A percentile compares a stretch with the other conserved stretches of the same genome.
These are phyloP conservation scores for Pangasius djambal DNA, from an alignment of 2,797 vertebrate species.

Conservation along the genomic window DNA sequence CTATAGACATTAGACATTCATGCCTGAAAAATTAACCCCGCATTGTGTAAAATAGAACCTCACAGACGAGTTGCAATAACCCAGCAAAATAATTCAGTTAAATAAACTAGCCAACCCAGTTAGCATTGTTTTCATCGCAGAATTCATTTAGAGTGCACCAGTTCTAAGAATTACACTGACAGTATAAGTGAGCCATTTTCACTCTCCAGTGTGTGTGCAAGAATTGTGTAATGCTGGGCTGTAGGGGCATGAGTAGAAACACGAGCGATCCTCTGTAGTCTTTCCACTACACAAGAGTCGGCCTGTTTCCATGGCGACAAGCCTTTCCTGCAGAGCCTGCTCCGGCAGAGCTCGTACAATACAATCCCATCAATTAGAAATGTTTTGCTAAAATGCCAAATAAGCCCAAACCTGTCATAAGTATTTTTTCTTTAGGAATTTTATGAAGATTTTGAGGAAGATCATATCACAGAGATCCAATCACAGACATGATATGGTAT, in stretches of 20 bases:
- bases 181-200: slow-evolving; percentile 15
- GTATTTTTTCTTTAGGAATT: neutral
- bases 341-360: slow-evolving; percentile 42
- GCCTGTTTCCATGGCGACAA: slow-evolving; percentile 76
- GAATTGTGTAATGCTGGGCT: slow-evolving; percentile 28
- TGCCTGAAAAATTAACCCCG: neutral
- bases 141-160: neutral
- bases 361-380: slow-evolving; percentile 44
- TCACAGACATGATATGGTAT: neutral
- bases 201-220: slow-evolving; percentile 12
- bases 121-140: too few relatives aligned
- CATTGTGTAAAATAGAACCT: neutral
- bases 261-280: slow-evolving; percentile 45
- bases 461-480: slow-evolving; percentile 1
- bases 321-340: slow-evolving; percentile 68
- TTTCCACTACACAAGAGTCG: slow-evolving; percentile 63
- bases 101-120: too few relatives aligned
- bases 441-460: too few relatives aligned
- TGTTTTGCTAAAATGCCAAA: slow-evolving; percentile 53
- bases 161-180: neutral
- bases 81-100: neutral
- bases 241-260: slow-evolving; percentile 39
- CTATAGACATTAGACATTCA: neutral
- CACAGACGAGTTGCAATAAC: neutral
- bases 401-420: neutral